Evolutionary conservation across 2,888 invertebrate species (phyloP).

Genomic region (Rhagonycha lutea): DNA sequence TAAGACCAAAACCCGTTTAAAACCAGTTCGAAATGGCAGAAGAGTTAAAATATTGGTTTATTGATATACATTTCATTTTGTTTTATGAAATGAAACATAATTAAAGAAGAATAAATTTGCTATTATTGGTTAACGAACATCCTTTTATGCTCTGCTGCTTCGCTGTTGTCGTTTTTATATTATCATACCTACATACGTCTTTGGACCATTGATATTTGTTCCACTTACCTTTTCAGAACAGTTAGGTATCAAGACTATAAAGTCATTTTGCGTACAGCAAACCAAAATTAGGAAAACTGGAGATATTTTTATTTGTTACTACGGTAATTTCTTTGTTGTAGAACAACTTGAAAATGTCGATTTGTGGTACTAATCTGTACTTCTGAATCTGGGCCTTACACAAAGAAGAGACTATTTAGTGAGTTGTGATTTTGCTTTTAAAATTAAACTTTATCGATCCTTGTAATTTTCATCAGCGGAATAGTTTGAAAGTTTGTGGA

Average conservation of each 20-base stretch:
- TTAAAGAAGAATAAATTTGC: neutral
- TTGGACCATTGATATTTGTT: neutral
- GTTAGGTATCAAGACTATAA: neutral
- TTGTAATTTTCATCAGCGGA: neutral
- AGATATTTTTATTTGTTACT: too few species aligned
- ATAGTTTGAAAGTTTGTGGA: neutral
- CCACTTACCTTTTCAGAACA: neutral
- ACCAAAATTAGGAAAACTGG: too few species aligned
- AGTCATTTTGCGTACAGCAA: too few species aligned
- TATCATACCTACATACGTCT: neutral
- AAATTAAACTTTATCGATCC: neutral
- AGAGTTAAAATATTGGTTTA: slow-evolving; percentile 22
- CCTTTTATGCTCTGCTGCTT: neutral
- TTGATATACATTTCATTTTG: slow-evolving; percentile 11
- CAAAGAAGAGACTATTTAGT: neutral
- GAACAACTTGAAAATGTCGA: neutral
- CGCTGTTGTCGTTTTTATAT: neutral
- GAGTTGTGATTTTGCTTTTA: neutral
- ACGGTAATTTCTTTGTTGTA: too few species aligned
- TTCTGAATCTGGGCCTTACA: neutral
- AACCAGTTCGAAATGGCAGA: slow-evolving; percentile 25
- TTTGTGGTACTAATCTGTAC: neutral
- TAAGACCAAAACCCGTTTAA: slow-evolving; percentile 24
- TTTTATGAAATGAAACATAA: neutral
- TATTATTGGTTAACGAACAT: neutral